Evolutionary conservation across 2,113 vertebrate genomes (phyloP).

Genomic region (Oryzias woworae): DNA sequence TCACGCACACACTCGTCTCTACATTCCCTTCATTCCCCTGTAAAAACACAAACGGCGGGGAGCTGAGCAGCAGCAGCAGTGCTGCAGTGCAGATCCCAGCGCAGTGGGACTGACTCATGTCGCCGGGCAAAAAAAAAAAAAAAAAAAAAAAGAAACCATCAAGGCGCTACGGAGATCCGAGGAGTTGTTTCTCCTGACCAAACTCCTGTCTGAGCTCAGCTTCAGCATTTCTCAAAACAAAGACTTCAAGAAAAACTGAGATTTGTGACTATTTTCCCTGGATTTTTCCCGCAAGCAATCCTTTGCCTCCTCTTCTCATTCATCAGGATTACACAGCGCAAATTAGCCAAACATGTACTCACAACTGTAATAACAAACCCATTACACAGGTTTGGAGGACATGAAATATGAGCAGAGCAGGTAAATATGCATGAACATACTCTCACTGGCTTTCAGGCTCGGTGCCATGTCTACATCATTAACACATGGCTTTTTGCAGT

Average conservation of each 20-base stretch:
- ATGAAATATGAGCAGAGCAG: slow-evolving; percentile 25
- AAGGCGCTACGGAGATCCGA: slow-evolving; percentile 20
- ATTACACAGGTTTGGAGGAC: slow-evolving; percentile 16
- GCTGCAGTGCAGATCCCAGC: slow-evolving; percentile 70
- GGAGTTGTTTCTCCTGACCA: slow-evolving; percentile 51
- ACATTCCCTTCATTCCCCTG: slow-evolving; percentile 28
- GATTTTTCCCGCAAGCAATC: slow-evolving; percentile 15
- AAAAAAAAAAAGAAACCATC: slow-evolving; percentile 1
- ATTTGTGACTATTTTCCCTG: slow-evolving; percentile 18
- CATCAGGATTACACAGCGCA: slow-evolving; percentile 18
- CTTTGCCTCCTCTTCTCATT: slow-evolving; percentile 13
- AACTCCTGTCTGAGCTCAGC: slow-evolving; percentile 54
- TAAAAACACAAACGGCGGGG: slow-evolving; percentile 47
- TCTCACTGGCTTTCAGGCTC: slow-evolving; percentile 7
- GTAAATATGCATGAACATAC: slow-evolving; percentile 21
- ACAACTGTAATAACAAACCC: slow-evolving; percentile 1
- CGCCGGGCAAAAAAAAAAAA: slow-evolving; percentile 55
- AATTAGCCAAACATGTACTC: slow-evolving; percentile 31
- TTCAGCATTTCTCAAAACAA: slow-evolving; percentile 44
- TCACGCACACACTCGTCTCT: slow-evolving; percentile 14
- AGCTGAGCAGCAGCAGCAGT: slow-evolving; percentile 54
- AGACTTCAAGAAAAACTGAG: slow-evolving; percentile 38
- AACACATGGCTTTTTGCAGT: slow-evolving; percentile 34
- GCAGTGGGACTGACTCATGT: slow-evolving; percentile 58
- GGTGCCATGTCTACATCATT: slow-evolving; percentile 46